Evolutionary conservation across 2,113 vertebrate genomes (phyloP).

Genomic region (Oenanthe melanoleuca): DNA sequence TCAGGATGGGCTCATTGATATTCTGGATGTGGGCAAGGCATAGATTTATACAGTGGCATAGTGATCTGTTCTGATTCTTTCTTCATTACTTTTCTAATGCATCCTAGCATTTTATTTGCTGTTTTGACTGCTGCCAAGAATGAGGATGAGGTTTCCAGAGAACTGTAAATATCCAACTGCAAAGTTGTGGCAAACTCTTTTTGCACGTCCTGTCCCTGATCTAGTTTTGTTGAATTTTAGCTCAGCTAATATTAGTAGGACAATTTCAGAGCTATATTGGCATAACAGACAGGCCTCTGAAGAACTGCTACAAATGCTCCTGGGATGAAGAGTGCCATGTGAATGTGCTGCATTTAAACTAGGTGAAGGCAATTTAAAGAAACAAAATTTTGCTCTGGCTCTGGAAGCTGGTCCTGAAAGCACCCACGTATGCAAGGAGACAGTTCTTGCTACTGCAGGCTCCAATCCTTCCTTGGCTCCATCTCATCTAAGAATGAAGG

Average conservation of each 20-base stretch:
- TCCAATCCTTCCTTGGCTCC: neutral
- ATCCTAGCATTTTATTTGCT: slow-evolving; percentile 13
- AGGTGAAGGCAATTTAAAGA: neutral
- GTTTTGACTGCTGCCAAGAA: slow-evolving; percentile 21
- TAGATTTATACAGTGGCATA: slow-evolving; percentile 15
- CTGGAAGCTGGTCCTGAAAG: neutral
- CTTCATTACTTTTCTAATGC: slow-evolving; percentile 6
- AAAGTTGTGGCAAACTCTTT: neutral
- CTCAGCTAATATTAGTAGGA: neutral
- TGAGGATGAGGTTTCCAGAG: neutral
- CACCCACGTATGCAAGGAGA: neutral
- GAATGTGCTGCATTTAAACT: neutral
- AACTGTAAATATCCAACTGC: slow-evolving; percentile 4
- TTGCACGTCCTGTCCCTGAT: neutral
- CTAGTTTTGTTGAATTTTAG: neutral
- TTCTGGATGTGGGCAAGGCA: neutral
- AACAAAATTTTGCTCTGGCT: neutral
- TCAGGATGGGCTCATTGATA: neutral
- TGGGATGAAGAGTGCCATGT: neutral
- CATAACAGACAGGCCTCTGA: neutral
- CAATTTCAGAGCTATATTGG: neutral
- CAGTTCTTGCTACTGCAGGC: neutral
- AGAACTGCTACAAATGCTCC: neutral
- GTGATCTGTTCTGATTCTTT: slow-evolving; percentile 30
- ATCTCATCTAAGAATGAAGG: neutral